Evolutionary conservation across 2,797 vertebrate genomes (phyloP), one percentile per base, ranked within the genome.

Genomic region (Artibeus jamaicensis): DNA sequence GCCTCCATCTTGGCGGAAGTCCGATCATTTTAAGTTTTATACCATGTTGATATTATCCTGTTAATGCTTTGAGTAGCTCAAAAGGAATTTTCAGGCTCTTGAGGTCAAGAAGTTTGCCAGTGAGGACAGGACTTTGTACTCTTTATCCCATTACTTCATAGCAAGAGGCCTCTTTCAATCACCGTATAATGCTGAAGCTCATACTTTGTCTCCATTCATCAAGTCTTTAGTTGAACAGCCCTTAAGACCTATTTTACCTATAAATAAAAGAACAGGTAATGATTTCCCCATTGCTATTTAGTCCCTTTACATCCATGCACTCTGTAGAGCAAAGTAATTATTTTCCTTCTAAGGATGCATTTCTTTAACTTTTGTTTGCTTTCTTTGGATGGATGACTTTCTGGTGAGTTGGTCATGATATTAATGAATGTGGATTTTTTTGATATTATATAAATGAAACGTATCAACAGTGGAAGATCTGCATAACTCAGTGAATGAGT

Each of bases 21-120:
- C n/a, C 83, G 55, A 82, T 85, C 77, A 76, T 89, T 94, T 94
- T 91, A 67, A 74, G 78, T 95, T 93, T 39, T 95, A 5, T 55
- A 26, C 46, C 85, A 0, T 53, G 46, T 67, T 94, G 2, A 74
- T 93, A 29, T 46, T 50, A 76, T 78, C 15, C 32, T 74, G 3
- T 59, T 73, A 68, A 57, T 82, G 50, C 44, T 83, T 90, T 93
- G 19, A 89, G 34, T 71, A 92, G 53, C 57, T 91, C 19, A 48
- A 68, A 87, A 92, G 81, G 74, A 76, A 91, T 74, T 78, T 89
- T 88, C 5, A 48, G 59, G 37, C 62, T 70, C 12, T 81, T n/a
- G 29, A 57, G 15, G 59, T 83, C 70, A 57, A 44, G 71, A 81
- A 14, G 21, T 92, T 95, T 93, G 48, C 37, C 87, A 71, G 85